Percentiles rank a stretch among this genome's conserved stretches.
phyloP scores from a whole-genome alignment of 2,888 invertebrate species.

The Phymatocera aterrima region DNA sequence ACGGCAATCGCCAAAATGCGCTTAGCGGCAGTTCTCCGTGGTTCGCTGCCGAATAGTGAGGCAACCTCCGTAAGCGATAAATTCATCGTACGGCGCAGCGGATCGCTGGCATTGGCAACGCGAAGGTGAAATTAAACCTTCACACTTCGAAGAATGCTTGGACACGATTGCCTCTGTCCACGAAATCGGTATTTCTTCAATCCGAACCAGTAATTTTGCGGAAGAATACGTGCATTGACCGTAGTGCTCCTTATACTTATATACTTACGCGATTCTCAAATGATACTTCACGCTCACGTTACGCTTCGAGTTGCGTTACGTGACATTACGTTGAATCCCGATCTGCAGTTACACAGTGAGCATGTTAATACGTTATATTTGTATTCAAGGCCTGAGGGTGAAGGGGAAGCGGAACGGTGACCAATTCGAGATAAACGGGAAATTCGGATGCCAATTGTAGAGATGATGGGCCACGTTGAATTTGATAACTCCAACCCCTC shows the following conservation, averaged over 20 bases:
- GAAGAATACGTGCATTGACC: not conserved
- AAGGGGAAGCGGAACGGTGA: constrained; percentile 13
- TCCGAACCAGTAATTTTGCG: not conserved
- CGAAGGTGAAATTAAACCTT: not conserved
- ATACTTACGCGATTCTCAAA: not conserved
- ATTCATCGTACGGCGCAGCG: no score
- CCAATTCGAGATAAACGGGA: constrained; percentile 36
- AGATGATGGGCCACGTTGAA: constrained; percentile 29
- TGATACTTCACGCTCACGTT: not conserved
- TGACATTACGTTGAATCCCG: not conserved
- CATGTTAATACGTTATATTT: constrained; percentile 10
- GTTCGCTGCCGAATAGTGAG: no score
- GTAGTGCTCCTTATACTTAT: no score
- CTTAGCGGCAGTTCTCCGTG: no score
- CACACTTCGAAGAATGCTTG: not conserved
- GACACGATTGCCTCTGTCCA: not conserved
- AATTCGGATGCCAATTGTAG: constrained; percentile 34
- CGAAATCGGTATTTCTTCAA: not conserved
- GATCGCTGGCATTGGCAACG: no score
- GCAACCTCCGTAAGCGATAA: no score
- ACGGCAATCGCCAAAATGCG: no score
- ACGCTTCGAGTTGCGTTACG: not conserved
- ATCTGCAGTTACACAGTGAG: constrained; percentile 11
- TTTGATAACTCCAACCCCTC: constrained; percentile 35
- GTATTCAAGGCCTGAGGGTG: constrained; percentile 4